phyloP scores from a whole-genome alignment of 2,113 vertebrate species.

The Thryonomys swinderianus region DNA sequence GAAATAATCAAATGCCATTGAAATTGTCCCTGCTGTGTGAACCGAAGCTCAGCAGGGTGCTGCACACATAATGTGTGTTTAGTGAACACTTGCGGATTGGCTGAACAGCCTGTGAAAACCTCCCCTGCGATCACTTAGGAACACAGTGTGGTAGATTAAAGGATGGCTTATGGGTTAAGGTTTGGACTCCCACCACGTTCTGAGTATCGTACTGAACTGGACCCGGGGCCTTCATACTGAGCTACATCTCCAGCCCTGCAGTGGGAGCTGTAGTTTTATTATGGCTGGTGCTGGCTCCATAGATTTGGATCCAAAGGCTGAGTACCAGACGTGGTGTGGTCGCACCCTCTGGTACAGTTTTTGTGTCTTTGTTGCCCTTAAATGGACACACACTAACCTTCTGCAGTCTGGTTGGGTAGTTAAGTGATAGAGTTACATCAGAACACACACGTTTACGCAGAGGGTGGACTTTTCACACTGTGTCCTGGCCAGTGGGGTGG shows the following conservation, averaged over 20 bases:
- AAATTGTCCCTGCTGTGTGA: background rate
- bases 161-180: background rate
- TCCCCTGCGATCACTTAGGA: background rate
- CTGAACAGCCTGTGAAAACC: background rate
- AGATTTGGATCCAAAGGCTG: background rate
- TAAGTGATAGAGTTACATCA: background rate
- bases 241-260: background rate
- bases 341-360: background rate
- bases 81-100: background rate
- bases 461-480: no score
- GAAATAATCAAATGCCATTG: background rate
- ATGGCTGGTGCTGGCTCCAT: background rate
- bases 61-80: background rate
- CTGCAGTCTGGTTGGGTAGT: background rate
- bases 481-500: no score
- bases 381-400: background rate
- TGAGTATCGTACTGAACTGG: background rate
- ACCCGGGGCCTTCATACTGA: background rate
- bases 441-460: background rate
- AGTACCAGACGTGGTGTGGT: background rate
- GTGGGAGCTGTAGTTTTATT: background rate
- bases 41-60: background rate
- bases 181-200: background rate
- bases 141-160: background rate
- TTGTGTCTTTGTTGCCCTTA: background rate